These are phyloP conservation scores for Uropetala carovei DNA, from an alignment of 2,888 invertebrate genomes.

Conservation along the genomic window DNA sequence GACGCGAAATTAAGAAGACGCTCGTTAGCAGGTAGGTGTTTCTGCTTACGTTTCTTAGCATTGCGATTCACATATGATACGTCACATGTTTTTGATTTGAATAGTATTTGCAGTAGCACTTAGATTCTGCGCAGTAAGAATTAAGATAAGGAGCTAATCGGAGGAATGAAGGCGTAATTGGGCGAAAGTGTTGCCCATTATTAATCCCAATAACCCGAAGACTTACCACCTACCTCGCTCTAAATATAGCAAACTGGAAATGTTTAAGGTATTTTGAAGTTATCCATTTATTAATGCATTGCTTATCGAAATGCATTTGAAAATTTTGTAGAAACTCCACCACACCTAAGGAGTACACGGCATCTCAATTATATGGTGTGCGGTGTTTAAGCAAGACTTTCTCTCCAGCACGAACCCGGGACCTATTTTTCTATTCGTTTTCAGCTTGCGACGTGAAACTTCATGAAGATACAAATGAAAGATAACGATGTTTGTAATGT, in stretches of 20 bases:
- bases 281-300: too few relatives aligned
- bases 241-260: not conserved
- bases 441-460: too few relatives aligned
- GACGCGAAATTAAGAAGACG: conserved; percentile 56
- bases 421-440: too few relatives aligned
- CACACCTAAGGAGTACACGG: too few relatives aligned
- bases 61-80: conserved; percentile 22
- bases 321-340: too few relatives aligned
- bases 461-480: too few relatives aligned
- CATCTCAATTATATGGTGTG: too few relatives aligned
- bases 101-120: conserved; percentile 29
- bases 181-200: conserved; percentile 18
- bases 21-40: conserved; percentile 55
- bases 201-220: not conserved
- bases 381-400: too few relatives aligned
- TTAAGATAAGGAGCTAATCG: not conserved
- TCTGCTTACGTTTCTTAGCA: conserved; percentile 40
- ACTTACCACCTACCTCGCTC: not conserved
- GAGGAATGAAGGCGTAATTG: conserved; percentile 21
- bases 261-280: not conserved
- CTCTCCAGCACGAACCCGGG: too few relatives aligned
- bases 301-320: too few relatives aligned
- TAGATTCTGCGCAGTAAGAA: not conserved
- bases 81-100: conserved; percentile 57
- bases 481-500: too few relatives aligned